Percentiles rank a stretch among this genome's conserved stretches.
These are phyloP conservation scores for Sander vitreus DNA, from an alignment of 2,113 vertebrate genomes.

Conservation along the genomic window DNA sequence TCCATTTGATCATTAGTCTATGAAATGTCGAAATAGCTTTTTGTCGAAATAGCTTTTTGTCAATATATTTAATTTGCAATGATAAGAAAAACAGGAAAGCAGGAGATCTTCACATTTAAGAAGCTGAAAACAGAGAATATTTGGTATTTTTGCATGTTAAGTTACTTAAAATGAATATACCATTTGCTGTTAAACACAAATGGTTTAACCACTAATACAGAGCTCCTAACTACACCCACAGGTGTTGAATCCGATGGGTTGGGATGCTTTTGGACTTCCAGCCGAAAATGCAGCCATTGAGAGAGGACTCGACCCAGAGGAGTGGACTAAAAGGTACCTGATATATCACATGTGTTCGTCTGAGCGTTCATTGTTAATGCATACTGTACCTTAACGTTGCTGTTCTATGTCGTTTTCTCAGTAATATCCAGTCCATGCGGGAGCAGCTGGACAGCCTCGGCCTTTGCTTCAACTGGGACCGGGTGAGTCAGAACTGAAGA, in stretches of 20 bases:
- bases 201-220: neutral
- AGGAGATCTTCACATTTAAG: neutral
- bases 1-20: neutral
- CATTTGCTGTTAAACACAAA: neutral
- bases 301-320: slow-evolving; percentile 90
- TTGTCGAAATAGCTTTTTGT: neutral
- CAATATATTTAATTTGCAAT: neutral
- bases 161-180: neutral
- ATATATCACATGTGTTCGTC: neutral
- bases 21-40: neutral
- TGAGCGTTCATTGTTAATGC: neutral
- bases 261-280: slow-evolving; percentile 97
- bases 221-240: slow-evolving; percentile 54
- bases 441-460: slow-evolving; percentile 92
- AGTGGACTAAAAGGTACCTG: slow-evolving; percentile 92
- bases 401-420: slow-evolving; percentile 75
- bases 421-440: slow-evolving; percentile 94
- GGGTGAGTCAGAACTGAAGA: slow-evolving; percentile 85
- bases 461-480: slow-evolving; percentile 96
- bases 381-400: neutral
- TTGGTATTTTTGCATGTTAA: neutral
- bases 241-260: slow-evolving; percentile 98
- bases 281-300: slow-evolving; percentile 98
- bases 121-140: neutral
- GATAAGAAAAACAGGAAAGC: neutral